A percentile compares a stretch with the other conserved stretches of the same genome.
Conservation (phyloP, 2,113 vertebrate species). For the Sitta europaea region DNA sequence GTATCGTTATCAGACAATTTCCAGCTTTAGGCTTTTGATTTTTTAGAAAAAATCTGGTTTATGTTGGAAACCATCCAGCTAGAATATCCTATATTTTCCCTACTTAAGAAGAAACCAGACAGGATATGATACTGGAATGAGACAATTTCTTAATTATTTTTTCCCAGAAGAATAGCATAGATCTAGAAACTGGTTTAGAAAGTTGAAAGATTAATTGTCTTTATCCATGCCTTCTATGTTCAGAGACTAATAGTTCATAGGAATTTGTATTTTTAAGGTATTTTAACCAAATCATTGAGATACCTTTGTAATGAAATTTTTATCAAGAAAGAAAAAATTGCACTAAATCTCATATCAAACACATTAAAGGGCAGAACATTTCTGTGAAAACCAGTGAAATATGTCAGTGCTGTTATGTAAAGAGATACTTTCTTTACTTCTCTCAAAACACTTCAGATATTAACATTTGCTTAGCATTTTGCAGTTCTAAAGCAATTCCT, state of each 20-base stretch:
- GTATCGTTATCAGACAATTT: background rate
- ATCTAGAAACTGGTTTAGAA: background rate
- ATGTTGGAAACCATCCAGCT: background rate
- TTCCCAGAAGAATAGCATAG: background rate
- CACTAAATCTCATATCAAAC: background rate
- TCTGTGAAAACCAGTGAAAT: background rate
- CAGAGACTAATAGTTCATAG: background rate
- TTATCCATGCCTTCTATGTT: background rate
- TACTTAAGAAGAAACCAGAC: background rate
- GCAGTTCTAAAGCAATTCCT: background rate
- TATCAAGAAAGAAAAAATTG: background rate
- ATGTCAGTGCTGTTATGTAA: background rate
- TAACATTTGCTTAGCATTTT: constrained; percentile 5
- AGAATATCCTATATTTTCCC: background rate
- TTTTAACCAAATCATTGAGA: background rate
- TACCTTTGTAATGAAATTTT: background rate
- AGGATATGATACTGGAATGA: background rate
- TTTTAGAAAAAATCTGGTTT: background rate
- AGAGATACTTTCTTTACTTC: background rate
- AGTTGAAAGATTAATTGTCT: background rate
- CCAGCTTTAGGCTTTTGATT: background rate
- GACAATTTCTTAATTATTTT: background rate
- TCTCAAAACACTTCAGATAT: background rate
- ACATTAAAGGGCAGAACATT: background rate
- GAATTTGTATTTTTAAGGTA: background rate